Evolutionary conservation across 1,140 invertebrate species (phyloP), one percentile per base, ranked within the genome.

Genomic region (Octopus sinensis): DNA sequence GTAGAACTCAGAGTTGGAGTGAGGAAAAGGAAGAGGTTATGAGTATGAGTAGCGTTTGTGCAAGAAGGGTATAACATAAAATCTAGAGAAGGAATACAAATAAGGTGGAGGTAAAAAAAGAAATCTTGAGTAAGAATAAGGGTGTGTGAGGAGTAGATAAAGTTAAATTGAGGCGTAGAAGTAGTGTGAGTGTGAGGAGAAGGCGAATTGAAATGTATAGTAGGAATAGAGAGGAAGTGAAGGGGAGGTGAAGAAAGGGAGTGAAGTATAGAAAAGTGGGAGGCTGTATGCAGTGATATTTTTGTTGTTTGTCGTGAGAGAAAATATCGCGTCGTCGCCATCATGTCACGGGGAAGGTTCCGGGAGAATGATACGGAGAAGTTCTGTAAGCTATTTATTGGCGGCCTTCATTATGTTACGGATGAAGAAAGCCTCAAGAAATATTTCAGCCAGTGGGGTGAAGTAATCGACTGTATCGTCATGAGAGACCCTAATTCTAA

Each of bases 401-500:
- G 98, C 54, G 98, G 98, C 6, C 91, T 99, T 43, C 97, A 97
- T 87, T 97, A 97, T 88, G 94, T 96, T 87, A 99, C 98, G 23
- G 97, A 95, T n/a, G 97, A 99, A 90, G 95, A 97, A 54, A 95
- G 95, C 17, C 90, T 99, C 3, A 97, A 97, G 87, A 94, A 94
- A 82, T 96, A 98, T 92, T 99, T 98, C 92, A 95, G 95, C 87
- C 94, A 98, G 93, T 99, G 95, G 95, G 98, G 98, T 54, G 96
- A 97, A 89, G 96, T 99, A 84, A 95, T 97, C 0, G 98, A 99
- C 92, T 96, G 97, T 54, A 96, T 99, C 43, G 97, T 99, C 0
- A 99, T 99, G 97, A 96, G 96, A 86, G 98, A 99, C 91, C 95
- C 96, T 0, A 94, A 96, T 85, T 98, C 97, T 68, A 96, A 96